phyloP scores from a whole-genome alignment of 1,140 invertebrate genomes.

The Eriosoma lanigerum region DNA sequence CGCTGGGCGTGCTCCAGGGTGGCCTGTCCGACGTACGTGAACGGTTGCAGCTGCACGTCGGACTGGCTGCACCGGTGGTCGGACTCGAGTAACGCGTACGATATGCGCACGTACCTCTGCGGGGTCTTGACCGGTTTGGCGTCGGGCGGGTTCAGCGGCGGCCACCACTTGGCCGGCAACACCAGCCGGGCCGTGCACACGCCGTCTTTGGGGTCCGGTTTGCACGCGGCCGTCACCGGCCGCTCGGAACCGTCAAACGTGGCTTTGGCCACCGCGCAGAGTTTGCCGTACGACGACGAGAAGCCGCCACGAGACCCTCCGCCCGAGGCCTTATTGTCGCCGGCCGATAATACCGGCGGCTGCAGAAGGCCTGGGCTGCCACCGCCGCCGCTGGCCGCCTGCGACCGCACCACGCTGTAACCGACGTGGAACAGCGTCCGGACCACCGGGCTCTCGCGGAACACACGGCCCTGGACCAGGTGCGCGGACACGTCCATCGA shows the following conservation, averaged over 20 bases:
- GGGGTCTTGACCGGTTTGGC: conserved; percentile 64
- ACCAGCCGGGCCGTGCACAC: conserved; percentile 80
- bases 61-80: conserved; percentile 52
- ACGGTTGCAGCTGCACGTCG: conserved; percentile 70
- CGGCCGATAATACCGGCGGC: conserved; percentile 31
- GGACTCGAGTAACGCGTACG: conserved; percentile 78
- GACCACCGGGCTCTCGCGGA: conserved; percentile 81
- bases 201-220: conserved; percentile 83
- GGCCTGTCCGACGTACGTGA: conserved; percentile 71
- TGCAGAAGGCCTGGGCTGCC: too few relatives aligned
- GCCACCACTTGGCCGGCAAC: conserved; percentile 87
- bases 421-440: conserved; percentile 80
- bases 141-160: conserved; percentile 61
- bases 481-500: conserved; percentile 84
- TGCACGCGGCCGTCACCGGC: conserved; percentile 77
- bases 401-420: conserved; percentile 60
- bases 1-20: conserved; percentile 74
- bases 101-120: conserved; percentile 72
- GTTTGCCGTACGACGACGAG: conserved; percentile 59
- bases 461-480: conserved; percentile 78
- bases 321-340: conserved; percentile 58
- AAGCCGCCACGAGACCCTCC: neutral
- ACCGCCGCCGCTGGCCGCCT: too few relatives aligned
- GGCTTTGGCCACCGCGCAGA: conserved; percentile 65
- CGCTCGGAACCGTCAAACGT: conserved; percentile 58